A percentile compares a stretch with the other conserved stretches of the same genome.
phyloP scores from a whole-genome alignment of 2,888 invertebrate genomes.

The Rhamphomyia laevipes region DNA sequence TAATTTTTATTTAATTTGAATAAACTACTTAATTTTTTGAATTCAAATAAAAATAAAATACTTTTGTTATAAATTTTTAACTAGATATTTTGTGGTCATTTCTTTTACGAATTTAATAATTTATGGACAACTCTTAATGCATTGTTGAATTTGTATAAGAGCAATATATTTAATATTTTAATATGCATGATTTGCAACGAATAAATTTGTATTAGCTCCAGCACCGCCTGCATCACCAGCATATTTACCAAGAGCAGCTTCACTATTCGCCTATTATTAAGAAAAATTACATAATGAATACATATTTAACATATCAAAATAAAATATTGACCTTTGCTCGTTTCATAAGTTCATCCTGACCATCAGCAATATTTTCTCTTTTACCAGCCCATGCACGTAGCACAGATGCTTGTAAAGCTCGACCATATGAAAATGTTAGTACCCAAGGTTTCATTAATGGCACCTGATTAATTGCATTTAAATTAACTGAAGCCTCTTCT shows the following conservation, averaged over 20 bases:
- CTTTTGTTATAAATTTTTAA: too few relatives aligned
- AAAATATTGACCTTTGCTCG: constrained; percentile 62
- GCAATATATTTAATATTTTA: constrained; percentile 48
- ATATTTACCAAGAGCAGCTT: constrained; percentile 85
- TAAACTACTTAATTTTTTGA: too few relatives aligned
- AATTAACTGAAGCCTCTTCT: constrained; percentile 83
- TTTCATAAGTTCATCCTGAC: constrained; percentile 72
- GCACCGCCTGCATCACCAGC: constrained; percentile 76
- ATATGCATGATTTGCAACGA: constrained; percentile 93
- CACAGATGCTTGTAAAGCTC: constrained; percentile 88
- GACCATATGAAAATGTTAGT: constrained; percentile 88
- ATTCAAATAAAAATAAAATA: too few relatives aligned
- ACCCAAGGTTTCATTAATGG: constrained; percentile 81
- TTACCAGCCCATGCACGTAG: constrained; percentile 86
- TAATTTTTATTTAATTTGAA: too few relatives aligned
- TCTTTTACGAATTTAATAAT: too few relatives aligned
- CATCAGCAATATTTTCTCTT: constrained; percentile 64
- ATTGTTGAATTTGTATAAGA: too few relatives aligned
- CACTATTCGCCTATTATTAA: constrained; percentile 71
- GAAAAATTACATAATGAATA: too few relatives aligned
- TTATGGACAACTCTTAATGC: too few relatives aligned
- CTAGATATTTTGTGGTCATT: too few relatives aligned
- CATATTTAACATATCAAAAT: background rate
- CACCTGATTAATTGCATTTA: constrained; percentile 83
- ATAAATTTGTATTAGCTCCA: constrained; percentile 79